Conservation (phyloP, 1,140 invertebrate species). For the Octopus sinensis region DNA sequence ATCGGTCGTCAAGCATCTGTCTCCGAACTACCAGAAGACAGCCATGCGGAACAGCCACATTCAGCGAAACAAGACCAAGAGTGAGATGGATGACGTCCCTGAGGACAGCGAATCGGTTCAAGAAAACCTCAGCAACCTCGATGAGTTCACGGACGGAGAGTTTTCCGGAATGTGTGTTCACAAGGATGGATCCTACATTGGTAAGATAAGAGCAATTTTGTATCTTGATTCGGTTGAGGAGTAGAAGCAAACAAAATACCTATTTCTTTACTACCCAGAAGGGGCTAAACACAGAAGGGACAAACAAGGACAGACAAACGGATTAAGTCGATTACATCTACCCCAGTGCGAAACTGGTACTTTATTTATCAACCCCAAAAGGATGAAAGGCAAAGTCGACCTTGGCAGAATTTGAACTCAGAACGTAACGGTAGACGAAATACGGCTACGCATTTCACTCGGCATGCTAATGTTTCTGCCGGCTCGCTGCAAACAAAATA, state of each 20-base stretch:
- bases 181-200: slow-evolving; percentile 42
- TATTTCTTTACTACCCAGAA: not conserved
- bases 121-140: slow-evolving; percentile 7
- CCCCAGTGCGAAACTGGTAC: too few species aligned
- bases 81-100: not conserved
- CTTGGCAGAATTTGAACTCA: too few species aligned
- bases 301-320: too few species aligned
- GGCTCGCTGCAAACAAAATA: too few species aligned
- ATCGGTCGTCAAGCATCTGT: too few species aligned
- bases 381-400: too few species aligned
- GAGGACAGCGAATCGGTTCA: not conserved
- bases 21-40: not conserved
- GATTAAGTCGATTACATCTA: too few species aligned
- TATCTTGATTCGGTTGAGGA: not conserved
- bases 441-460: too few species aligned
- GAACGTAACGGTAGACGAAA: too few species aligned
- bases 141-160: slow-evolving; percentile 40
- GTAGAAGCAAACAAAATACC: not conserved
- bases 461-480: too few species aligned
- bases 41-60: not conserved
- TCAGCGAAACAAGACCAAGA: not conserved
- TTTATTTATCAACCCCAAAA: too few species aligned
- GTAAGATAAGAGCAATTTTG: slow-evolving; percentile 29
- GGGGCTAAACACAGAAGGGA: not conserved
- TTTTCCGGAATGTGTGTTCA: slow-evolving; percentile 44